phyloP scores from a whole-genome alignment of 2,797 vertebrate species.

The Sebastes dallii region DNA sequence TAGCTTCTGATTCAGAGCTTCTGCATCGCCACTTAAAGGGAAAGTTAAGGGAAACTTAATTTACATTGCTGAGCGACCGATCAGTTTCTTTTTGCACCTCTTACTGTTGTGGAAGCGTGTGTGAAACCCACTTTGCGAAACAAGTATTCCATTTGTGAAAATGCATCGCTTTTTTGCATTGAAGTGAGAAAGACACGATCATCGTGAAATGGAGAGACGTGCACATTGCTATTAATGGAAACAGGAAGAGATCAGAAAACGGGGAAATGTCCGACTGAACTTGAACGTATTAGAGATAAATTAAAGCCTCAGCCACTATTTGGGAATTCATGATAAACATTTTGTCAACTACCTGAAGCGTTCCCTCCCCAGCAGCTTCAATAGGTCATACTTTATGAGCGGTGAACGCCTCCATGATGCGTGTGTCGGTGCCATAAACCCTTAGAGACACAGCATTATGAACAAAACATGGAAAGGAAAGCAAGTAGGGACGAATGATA shows the following conservation, averaged over 20 bases:
- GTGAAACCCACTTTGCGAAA: too few relatives aligned
- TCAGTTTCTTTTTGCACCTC: too few relatives aligned
- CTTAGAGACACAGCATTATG: neutral
- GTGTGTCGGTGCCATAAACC: neutral
- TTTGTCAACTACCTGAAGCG: neutral
- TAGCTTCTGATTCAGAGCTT: too few relatives aligned
- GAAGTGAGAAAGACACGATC: too few relatives aligned
- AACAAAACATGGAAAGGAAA: neutral
- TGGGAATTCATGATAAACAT: neutral
- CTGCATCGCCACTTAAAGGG: rapidly evolving
- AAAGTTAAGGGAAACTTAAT: too few relatives aligned
- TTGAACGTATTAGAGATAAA: too few relatives aligned
- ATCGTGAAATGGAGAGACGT: too few relatives aligned
- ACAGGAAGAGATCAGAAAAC: neutral
- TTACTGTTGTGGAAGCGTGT: too few relatives aligned
- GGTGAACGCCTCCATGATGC: neutral
- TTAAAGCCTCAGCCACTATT: too few relatives aligned
- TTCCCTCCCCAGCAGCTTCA: neutral
- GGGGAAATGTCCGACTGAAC: neutral
- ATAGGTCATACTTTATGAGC: neutral
- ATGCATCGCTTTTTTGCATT: too few relatives aligned
- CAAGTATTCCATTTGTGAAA: too few relatives aligned
- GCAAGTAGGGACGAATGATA: neutral
- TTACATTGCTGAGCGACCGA: too few relatives aligned
- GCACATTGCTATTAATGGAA: neutral